These are phyloP conservation scores for Eupithecia inturbata DNA, from an alignment of 2,888 invertebrate species.

Conservation along the genomic window DNA sequence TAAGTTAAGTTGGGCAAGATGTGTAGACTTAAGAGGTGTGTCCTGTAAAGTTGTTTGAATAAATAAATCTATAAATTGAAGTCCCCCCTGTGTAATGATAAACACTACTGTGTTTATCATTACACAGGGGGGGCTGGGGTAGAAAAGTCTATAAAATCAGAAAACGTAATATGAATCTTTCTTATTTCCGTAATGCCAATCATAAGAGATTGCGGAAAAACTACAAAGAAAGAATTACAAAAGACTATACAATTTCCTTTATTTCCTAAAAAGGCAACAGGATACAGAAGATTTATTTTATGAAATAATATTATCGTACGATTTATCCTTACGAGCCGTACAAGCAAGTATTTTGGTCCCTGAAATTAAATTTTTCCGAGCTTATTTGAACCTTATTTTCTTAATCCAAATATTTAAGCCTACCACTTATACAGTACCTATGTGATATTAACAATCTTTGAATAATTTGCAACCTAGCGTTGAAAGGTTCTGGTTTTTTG, in stretches of 20 bases:
- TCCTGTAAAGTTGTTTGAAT: too few relatives aligned
- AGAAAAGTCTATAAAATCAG: constrained; percentile 7
- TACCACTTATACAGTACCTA: neutral
- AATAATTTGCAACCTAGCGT: neutral
- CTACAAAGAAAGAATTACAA: constrained; percentile 13
- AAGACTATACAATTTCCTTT: constrained; percentile 14
- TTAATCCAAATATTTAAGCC: neutral
- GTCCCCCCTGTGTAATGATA: too few relatives aligned
- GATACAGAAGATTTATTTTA: constrained; percentile 12
- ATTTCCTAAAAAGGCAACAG: constrained; percentile 14
- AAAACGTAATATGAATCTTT: neutral
- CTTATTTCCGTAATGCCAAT: constrained; percentile 11
- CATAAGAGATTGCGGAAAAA: constrained; percentile 13
- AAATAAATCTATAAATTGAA: too few relatives aligned
- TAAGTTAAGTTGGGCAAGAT: too few relatives aligned
- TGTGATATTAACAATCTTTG: neutral
- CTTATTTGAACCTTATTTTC: neutral
- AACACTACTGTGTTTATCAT: too few relatives aligned
- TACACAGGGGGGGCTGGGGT: too few relatives aligned
- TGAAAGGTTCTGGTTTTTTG: neutral
- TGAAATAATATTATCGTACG: constrained; percentile 11
- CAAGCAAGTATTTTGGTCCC: neutral
- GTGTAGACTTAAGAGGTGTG: too few relatives aligned
- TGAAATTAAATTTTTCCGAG: neutral
- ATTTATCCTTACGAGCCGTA: constrained; percentile 5